phyloP scores from a whole-genome alignment of 1,140 invertebrate species.

The Drosophila willistoni region DNA sequence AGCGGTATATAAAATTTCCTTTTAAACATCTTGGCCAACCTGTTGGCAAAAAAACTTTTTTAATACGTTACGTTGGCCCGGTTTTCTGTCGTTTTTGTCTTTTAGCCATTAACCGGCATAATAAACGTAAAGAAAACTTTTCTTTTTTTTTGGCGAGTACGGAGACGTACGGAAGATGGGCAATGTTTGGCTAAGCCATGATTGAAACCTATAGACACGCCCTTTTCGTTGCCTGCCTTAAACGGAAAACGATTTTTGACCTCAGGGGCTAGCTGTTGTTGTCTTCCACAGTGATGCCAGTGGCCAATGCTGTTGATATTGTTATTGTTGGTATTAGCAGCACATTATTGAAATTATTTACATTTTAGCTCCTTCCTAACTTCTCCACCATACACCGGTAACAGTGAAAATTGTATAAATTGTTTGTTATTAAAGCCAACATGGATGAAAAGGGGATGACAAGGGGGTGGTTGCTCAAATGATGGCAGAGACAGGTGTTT shows the following conservation, averaged over 20 bases:
- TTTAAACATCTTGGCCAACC: constrained; percentile 45
- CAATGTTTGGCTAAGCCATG: constrained; percentile 42
- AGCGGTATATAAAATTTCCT: constrained; percentile 29
- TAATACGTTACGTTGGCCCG: constrained; percentile 49
- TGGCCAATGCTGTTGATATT: constrained; percentile 32
- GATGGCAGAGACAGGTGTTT: constrained; percentile 56
- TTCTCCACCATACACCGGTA: not conserved
- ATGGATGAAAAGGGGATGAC: not conserved
- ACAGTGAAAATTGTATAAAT: constrained; percentile 48
- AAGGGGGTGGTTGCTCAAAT: constrained; percentile 34
- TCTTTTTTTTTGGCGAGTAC: constrained; percentile 33
- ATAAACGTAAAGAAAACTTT: constrained; percentile 67
- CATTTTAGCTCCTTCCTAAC: constrained; percentile 19
- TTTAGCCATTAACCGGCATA: constrained; percentile 40
- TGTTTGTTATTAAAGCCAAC: constrained; percentile 46
- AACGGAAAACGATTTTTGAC: constrained; percentile 56
- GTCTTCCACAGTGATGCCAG: not conserved
- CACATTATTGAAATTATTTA: constrained; percentile 76
- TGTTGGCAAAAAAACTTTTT: constrained; percentile 69
- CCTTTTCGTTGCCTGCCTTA: not conserved
- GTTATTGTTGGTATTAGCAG: constrained; percentile 66
- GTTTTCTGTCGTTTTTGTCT: constrained; percentile 41
- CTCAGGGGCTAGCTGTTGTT: constrained; percentile 37
- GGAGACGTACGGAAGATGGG: not conserved
- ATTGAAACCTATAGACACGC: constrained; percentile 57